A percentile compares a stretch with the other conserved stretches of the same genome.
These are phyloP conservation scores for Coptodon rendalli DNA, from an alignment of 2,113 vertebrate species.

Conservation along the genomic window DNA sequence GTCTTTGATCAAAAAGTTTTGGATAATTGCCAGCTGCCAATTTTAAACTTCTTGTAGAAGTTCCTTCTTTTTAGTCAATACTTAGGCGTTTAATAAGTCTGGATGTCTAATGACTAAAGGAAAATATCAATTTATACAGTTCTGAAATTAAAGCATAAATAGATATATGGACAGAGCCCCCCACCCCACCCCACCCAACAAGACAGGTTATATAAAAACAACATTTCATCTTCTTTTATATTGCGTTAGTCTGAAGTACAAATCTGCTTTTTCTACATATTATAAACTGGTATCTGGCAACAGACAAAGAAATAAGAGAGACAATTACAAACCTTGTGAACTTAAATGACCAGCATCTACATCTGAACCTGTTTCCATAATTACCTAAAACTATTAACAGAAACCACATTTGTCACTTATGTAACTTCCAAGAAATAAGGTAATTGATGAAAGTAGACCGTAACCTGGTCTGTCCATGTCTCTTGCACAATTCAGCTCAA, in stretches of 20 bases:
- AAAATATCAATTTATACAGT: neutral
- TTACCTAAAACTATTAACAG: neutral
- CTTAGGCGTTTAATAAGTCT: neutral
- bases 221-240: neutral
- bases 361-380: neutral
- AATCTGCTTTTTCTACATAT: neutral
- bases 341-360: neutral
- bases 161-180: neutral
- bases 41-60: neutral
- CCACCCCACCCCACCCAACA: neutral
- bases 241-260: neutral
- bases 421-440: neutral
- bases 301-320: neutral
- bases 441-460: neutral
- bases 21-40: neutral
- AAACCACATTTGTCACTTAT: neutral
- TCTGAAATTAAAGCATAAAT: neutral
- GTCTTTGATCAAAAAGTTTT: neutral
- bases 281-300: neutral
- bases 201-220: neutral
- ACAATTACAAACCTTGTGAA: neutral
- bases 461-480: neutral
- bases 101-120: neutral
- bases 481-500: neutral
- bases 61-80: neutral